Evolutionary conservation across 2,113 vertebrate species (phyloP).

Genomic region (Dicaeum eximium): DNA sequence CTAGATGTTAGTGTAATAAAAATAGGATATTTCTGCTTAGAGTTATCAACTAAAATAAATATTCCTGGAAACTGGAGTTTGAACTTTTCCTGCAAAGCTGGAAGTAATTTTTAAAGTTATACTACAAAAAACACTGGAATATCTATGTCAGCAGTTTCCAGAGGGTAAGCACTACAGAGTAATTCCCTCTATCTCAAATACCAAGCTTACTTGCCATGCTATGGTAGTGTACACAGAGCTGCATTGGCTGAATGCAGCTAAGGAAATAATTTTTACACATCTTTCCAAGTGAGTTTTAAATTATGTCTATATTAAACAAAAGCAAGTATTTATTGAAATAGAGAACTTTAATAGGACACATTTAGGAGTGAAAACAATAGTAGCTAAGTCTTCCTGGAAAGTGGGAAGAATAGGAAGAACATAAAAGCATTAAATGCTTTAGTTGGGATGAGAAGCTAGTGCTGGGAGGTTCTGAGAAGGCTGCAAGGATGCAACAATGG

Average conservation of each 20-base stretch:
- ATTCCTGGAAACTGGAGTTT: neutral
- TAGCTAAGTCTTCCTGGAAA: neutral
- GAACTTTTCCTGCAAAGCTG: neutral
- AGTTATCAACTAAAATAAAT: neutral
- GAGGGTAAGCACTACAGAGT: neutral
- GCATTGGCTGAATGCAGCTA: neutral
- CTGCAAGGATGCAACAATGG: fast-evolving
- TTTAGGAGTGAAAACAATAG: neutral
- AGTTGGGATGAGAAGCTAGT: neutral
- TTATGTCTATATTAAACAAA: neutral
- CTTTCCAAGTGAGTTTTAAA: neutral
- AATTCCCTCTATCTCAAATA: neutral
- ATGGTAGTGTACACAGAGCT: neutral
- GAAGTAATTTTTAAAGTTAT: neutral
- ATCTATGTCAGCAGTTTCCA: neutral
- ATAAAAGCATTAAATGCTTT: neutral
- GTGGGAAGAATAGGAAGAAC: neutral
- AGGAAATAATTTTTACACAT: neutral
- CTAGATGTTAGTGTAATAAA: neutral
- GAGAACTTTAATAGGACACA: neutral
- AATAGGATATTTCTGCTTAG: neutral
- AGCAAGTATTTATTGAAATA: neutral
- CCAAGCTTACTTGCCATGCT: neutral
- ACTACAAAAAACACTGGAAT: neutral
- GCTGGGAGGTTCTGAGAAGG: neutral